Percentiles rank a stretch among this genome's conserved stretches.
Evolutionary conservation across 2,113 vertebrate species (phyloP).

Genomic region (Apteryx owenii): DNA sequence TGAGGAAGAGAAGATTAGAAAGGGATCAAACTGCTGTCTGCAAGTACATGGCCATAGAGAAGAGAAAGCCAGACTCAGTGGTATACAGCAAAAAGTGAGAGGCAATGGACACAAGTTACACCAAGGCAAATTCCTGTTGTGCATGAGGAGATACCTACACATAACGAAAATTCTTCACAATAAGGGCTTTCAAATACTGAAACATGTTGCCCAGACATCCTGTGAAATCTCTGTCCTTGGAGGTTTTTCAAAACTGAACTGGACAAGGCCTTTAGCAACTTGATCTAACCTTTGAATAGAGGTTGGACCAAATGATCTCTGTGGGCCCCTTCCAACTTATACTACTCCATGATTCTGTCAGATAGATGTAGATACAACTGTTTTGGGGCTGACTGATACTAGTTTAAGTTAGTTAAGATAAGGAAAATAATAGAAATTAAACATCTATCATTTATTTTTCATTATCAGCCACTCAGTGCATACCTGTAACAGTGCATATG

Average conservation of each 20-base stretch:
- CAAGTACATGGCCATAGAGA: neutral
- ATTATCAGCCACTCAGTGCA: neutral
- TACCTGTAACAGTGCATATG: neutral
- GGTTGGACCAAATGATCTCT: neutral
- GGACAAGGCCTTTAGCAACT: neutral
- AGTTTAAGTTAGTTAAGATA: neutral
- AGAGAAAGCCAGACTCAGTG: neutral
- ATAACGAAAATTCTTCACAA: neutral
- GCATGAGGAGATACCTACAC: neutral
- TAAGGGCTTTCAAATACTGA: neutral
- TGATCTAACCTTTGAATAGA: neutral
- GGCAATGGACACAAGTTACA: neutral
- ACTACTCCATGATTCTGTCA: neutral
- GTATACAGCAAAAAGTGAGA: rapidly evolving
- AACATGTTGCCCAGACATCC: neutral
- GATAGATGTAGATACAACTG: neutral
- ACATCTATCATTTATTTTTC: neutral
- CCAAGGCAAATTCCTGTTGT: neutral
- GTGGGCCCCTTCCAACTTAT: neutral
- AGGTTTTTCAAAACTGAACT: neutral
- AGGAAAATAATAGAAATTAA: neutral
- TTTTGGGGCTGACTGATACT: neutral
- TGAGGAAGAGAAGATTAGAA: neutral
- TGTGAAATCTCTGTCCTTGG: neutral
- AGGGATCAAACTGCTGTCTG: neutral